Base-by-base conservation (phyloP, 2,113 vertebrate species). In the Istiophorus platypterus region DNA sequence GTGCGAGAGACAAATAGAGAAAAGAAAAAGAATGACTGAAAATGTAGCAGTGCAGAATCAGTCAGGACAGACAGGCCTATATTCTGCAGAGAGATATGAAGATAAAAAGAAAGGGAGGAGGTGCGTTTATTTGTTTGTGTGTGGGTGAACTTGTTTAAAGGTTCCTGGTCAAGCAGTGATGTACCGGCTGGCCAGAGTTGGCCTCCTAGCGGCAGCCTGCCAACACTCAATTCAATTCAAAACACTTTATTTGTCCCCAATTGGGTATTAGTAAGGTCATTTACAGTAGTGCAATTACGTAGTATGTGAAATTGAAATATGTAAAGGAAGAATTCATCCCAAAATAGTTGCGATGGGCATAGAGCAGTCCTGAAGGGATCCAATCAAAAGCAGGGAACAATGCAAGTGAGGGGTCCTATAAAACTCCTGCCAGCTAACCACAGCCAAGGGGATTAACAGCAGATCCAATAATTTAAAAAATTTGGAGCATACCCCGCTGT, bases 131-230 rank as follows among this genome's bases (percentile, higher is more conserved):
- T 67, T 81, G 69, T 75, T 70, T 69, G 72, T 73, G 83, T 74
- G 86, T 84, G 80, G 80, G 80, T 22, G 6, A 39, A 15, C 7
- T 81, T 65, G 77, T 81, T 83, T 88, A 69, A 81, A 79, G 77
- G 76, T 77, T 78, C 80, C 77, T 54, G 6, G 61, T 64, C 8
- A 70, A 71, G 69, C 76, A 5, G 72, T 83, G 76, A 85, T 37
- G 72, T 70, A 29, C 39, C 18, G 75, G 49, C 73, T 78, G 51
- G 65, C 22, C 12, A 63, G 63, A 78, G 65, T 67, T 24, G 12
- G 39, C 81, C 61, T 72, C 61, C 52, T 61, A 47, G 71, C 62
- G 67, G 76, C 66, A 69, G 65, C 56, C 29, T 81, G 80, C 52
- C 62, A 64, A 59, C 56, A 54, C 42, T n/a, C 18, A 6, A 51